Evolutionary conservation across 1,140 invertebrate species (phyloP), one percentile per base, ranked within the genome.

Genomic region (Sitobion miscanthi): DNA sequence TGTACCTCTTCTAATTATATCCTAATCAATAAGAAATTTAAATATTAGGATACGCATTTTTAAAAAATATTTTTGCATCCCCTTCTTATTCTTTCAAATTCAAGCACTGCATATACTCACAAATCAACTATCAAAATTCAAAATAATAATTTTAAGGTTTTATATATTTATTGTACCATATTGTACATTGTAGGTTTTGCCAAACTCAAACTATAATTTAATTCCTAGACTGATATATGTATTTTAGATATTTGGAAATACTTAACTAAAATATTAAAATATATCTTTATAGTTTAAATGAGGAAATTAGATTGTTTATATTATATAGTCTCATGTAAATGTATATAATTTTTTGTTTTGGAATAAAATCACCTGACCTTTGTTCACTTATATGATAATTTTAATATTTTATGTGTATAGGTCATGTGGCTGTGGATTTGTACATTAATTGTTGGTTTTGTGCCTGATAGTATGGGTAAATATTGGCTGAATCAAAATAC

Each of bases 341-440:
- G 9, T 69, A n/a, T 62, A 30, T 77, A 6, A 54, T 54, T 7
- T 54, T 5, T 77, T 77, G 30, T 77, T n/a, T n/a, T 69, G 11
- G n/a, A 77, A 77, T 17, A 77, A 77, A 77, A 77, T 69, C 8
- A 20, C n/a, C n/a, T 77, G 5, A 17, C 30, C n/a, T 69, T 77
- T 77, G n/a, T 77, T 77, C 62, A 77, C 0, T n/a, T 77, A n/a
- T 77, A n/a, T 77, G 62, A 77, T 77, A 35, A 77, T 35, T 57
- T 30, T 82, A 45, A 85, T 83, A 89, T 90, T 91, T 90, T 91
- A 49, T 94, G 20, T 69, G 25, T 96, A 94, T 95, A 98, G 97
- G 97, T 98, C 94, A 96, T 97, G 96, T 98, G 97, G 97, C 95
- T 99, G 95, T 97, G 98, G 94, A 95, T 97, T 86, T 97, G 97